These are phyloP conservation scores for Nyctereutes procyonoides DNA, from an alignment of 2,113 vertebrate species.

Conservation along the genomic window DNA sequence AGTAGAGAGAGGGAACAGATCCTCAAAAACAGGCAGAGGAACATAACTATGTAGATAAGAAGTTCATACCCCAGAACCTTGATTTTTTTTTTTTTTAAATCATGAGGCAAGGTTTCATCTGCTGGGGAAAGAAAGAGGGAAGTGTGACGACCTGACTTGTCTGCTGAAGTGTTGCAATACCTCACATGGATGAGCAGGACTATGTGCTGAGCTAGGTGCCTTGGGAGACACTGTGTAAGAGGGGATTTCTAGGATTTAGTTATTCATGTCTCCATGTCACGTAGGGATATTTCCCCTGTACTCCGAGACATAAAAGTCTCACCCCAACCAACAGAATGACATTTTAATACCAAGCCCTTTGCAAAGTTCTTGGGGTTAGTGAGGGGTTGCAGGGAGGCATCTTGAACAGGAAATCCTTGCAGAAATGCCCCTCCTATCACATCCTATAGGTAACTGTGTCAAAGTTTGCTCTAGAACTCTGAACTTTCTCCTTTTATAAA, in stretches of 20 bases:
- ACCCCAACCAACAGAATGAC: background rate
- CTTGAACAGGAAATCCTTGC: background rate
- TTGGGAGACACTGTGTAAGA: background rate
- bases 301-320: background rate
- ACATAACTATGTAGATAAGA: background rate
- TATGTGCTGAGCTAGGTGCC: background rate
- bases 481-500: background rate
- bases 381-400: background rate
- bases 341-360: background rate
- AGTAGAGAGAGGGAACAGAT: background rate
- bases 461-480: background rate
- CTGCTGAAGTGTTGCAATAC: background rate
- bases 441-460: background rate
- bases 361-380: background rate
- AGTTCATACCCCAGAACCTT: background rate
- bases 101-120: background rate
- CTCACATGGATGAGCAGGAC: fast-evolving
- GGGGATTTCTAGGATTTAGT: background rate
- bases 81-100: background rate
- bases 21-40: background rate
- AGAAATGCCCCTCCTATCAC: background rate
- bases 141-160: background rate
- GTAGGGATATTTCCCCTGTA: background rate
- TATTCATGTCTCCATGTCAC: background rate
- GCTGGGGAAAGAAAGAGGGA: background rate